Conservation (phyloP, 2,888 invertebrate species). For the Epirrhoe tristata region DNA sequence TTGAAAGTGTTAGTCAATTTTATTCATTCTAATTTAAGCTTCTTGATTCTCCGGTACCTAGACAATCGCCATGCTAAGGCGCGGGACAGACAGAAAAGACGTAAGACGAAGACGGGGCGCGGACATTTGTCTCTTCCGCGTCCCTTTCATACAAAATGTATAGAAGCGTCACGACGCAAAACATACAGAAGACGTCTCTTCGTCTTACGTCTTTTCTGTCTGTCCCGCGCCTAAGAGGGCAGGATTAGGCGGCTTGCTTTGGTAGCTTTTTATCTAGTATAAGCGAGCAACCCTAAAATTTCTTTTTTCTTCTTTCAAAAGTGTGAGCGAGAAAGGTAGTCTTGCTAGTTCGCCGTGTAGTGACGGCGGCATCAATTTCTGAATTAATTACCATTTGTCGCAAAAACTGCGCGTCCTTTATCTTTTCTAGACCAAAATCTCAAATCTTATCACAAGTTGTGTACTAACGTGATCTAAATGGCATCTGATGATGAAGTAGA, state of each 20-base stretch:
- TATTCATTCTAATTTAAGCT: no score
- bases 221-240: no score
- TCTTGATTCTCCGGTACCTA: no score
- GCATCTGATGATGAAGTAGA: slow-evolving; percentile 96
- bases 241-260: not conserved
- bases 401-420: slow-evolving; percentile 86
- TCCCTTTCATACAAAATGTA: no score
- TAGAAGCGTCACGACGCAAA: no score
- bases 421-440: slow-evolving; percentile 78
- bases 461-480: slow-evolving; percentile 85
- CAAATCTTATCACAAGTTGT: slow-evolving; percentile 68
- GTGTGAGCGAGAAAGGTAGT: slow-evolving; percentile 66
- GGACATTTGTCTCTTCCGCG: no score
- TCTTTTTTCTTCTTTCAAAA: slow-evolving; percentile 57
- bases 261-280: slow-evolving; percentile 4
- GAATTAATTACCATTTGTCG: slow-evolving; percentile 86
- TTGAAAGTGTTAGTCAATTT: no score
- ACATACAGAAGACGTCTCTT: no score
- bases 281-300: slow-evolving; percentile 49
- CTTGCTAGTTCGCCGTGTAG: slow-evolving; percentile 73
- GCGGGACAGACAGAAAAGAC: no score
- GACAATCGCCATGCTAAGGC: no score
- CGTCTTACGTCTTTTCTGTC: no score
- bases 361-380: slow-evolving; percentile 86
- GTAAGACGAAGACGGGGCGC: no score